Evolutionary conservation across 1,140 invertebrate species (phyloP).

Genomic region (Pissodes strobi): DNA sequence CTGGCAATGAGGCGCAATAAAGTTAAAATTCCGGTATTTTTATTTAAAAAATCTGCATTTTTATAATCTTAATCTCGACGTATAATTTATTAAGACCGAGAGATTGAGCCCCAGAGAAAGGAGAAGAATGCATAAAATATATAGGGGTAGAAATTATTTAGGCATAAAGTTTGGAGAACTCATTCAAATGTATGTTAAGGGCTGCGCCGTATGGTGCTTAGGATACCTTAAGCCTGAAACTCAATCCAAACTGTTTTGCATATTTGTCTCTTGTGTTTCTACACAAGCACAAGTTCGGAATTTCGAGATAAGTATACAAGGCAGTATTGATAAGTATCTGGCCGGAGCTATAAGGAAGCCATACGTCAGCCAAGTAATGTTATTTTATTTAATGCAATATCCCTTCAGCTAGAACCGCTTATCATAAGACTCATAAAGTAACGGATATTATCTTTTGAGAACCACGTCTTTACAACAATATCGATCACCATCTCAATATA

Average conservation of each 20-base stretch:
- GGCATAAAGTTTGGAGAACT: conserved; percentile 6
- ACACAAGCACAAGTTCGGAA: conserved; percentile 2
- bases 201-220: conserved; percentile 13
- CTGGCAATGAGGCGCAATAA: no score
- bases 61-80: no score
- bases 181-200: conserved; percentile 21
- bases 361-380: background rate
- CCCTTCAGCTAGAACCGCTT: no score
- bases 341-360: background rate
- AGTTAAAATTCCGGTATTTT: no score
- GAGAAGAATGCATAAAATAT: conserved; percentile 7
- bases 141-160: conserved; percentile 10
- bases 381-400: background rate
- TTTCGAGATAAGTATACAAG: no score
- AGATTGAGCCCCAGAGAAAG: background rate
- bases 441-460: no score
- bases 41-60: no score
- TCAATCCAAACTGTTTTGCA: conserved; percentile 11
- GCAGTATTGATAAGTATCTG: background rate
- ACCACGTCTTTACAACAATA: no score
- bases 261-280: conserved; percentile 9
- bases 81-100: no score
- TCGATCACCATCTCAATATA: no score
- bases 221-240: conserved; percentile 12
- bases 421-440: no score